Evolutionary conservation across 2,797 vertebrate species (phyloP).

Genomic region (Cossypha heuglini): DNA sequence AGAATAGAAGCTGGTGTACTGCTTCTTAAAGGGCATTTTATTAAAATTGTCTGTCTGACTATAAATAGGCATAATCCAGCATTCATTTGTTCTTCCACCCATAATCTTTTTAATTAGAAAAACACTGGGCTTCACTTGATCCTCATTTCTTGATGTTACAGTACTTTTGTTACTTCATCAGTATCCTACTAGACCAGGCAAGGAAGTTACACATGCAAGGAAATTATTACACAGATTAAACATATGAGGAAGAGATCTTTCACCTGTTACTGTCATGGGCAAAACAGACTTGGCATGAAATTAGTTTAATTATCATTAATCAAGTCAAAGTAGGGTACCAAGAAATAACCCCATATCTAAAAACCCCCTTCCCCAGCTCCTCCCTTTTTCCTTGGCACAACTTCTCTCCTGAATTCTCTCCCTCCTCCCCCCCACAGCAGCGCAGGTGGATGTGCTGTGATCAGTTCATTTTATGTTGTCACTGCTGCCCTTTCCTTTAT

Average conservation of each 20-base stretch:
- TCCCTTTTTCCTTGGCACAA: not conserved
- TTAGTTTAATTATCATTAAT: not conserved
- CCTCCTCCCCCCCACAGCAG: rapidly evolving
- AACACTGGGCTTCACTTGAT: not conserved
- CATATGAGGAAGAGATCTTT: not conserved
- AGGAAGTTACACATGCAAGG: not conserved
- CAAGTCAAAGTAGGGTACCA: not conserved
- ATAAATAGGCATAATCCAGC: not conserved
- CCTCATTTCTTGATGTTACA: not conserved
- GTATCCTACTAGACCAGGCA: not conserved
- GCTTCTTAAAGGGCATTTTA: not conserved
- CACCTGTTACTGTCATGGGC: rapidly evolving
- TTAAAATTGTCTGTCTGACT: not conserved
- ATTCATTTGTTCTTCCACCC: not conserved
- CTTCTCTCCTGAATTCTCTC: not conserved
- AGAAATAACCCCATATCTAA: not conserved
- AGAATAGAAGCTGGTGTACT: not conserved
- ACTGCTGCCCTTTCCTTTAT: not conserved
- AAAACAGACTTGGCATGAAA: not conserved
- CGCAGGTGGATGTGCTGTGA: rapidly evolving
- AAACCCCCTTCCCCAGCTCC: rapidly evolving
- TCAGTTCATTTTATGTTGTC: not conserved
- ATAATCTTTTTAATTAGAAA: not conserved
- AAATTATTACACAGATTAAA: not conserved
- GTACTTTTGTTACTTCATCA: not conserved